Conservation (phyloP, 2,113 vertebrate genomes). For the Melanostigma gelatinosum region DNA sequence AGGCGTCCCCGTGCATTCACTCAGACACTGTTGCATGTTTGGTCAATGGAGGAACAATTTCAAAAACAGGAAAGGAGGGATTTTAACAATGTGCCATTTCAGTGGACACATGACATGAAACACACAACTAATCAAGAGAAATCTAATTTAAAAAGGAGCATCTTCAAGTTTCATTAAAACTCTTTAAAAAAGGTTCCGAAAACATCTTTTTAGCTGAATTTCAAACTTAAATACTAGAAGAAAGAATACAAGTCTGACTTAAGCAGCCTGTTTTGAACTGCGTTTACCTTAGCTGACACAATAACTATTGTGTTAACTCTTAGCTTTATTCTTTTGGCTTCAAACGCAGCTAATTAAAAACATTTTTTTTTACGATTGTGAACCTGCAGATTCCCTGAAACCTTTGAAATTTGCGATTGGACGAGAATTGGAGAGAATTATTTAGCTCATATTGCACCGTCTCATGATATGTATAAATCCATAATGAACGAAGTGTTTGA, state of each 20-base stretch:
- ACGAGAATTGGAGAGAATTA: constrained; percentile 1
- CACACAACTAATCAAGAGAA: constrained; percentile 1
- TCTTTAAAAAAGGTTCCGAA: background rate
- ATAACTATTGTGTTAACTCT: background rate
- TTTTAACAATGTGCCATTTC: constrained; percentile 25
- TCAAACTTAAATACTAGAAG: background rate
- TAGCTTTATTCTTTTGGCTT: background rate
- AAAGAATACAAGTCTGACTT: background rate
- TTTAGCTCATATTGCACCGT: constrained; percentile 44
- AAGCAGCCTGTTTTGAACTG: background rate
- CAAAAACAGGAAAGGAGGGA: constrained; percentile 4
- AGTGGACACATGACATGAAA: constrained; percentile 7
- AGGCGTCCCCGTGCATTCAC: constrained; percentile 37
- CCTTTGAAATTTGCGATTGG: background rate
- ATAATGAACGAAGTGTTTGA: constrained; percentile 25
- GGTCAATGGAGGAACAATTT: constrained; percentile 21
- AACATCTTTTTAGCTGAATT: background rate
- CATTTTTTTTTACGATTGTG: background rate
- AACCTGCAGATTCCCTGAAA: constrained; percentile 12
- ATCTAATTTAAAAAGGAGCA: background rate
- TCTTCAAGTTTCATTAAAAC: constrained; percentile 21
- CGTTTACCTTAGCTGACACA: background rate
- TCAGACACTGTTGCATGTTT: constrained; percentile 43
- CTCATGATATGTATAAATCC: constrained; percentile 51
- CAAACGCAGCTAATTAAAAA: background rate